phyloP scores from a whole-genome alignment of 2,797 vertebrate species.

The Meriones psammophilus region DNA sequence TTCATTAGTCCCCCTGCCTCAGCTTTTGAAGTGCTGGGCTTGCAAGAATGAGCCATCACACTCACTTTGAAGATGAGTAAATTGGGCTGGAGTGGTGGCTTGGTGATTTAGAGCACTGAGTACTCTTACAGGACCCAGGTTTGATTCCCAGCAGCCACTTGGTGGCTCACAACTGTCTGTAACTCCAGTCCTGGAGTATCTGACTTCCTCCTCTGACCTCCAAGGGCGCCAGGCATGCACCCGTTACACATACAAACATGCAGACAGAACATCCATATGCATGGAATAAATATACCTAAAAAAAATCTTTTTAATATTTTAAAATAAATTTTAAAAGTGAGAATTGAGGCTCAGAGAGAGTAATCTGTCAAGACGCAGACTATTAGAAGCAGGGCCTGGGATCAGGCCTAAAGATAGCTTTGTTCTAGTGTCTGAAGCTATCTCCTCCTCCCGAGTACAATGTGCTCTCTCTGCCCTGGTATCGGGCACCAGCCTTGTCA shows the following conservation, averaged over 20 bases:
- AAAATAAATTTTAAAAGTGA: neutral
- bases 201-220: neutral
- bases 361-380: conserved; percentile 24
- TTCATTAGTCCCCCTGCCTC: neutral
- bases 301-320: neutral
- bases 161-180: neutral
- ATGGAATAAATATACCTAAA: neutral
- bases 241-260: neutral
- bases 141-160: neutral
- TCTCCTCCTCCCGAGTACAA: neutral
- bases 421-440: rapidly evolving
- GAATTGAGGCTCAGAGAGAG: conserved; percentile 5
- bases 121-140: neutral
- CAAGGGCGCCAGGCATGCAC: too few species aligned
- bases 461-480: neutral
- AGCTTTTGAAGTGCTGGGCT: neutral
- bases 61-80: conserved; percentile 45
- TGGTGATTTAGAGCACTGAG: neutral
- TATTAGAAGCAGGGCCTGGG: neutral
- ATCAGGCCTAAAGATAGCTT: neutral
- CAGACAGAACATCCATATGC: neutral
- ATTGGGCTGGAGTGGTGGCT: neutral
- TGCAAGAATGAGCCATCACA: neutral
- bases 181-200: neutral
- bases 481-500: neutral